Base-by-base conservation (phyloP, 2,888 invertebrate genomes). In the Eumerus sabulonum region DNA sequence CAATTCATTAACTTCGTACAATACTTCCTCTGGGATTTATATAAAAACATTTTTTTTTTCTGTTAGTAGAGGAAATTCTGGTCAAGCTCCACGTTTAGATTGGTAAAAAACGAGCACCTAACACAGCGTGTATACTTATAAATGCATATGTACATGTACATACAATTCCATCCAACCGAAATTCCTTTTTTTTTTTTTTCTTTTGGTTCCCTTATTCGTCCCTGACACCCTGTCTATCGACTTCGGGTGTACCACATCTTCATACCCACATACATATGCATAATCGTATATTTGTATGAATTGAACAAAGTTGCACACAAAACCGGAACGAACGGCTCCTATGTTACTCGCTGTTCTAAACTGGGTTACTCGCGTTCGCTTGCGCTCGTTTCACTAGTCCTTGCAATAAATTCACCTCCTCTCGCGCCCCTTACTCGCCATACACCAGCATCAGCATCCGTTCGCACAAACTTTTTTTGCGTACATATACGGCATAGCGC, bases 1-100 rank as follows among this genome's bases (percentile, higher is more conserved):
- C 73, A 63, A 59, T 63, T 77, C 77, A 77, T 73, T 77, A 63
- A 54, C 48, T 77, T 56, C 40, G 35, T 47, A 67, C 66, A 77
- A 77, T 67, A 57, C 45, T 40, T 53, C 18, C 16, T 13, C 3
- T 11, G 9, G 12, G 11, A 27, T n/a, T 40, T 40, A 40, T 40
- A n/a, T 40, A 40, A 27, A 47, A 48, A 59, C 14, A 50, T 11
- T 56, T 44, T 11, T 56, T 44, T 53, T 16, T 54, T 60, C 19
- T 7, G 18, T 12, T 13, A 13, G 13, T 1, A 36, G 48, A 27
- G 57, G 40, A 64, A 64, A 36, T 70, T 47, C 53, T 56, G 70
- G 60, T 64, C 53, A 59, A 47, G 54, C 60, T 66, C 27, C 12
- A 51, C 35, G 57, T 67, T 64, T 64, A 36, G 50, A 19, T 42